Conservation (phyloP, 2,113 vertebrate species). For the Tinamus guttatus region DNA sequence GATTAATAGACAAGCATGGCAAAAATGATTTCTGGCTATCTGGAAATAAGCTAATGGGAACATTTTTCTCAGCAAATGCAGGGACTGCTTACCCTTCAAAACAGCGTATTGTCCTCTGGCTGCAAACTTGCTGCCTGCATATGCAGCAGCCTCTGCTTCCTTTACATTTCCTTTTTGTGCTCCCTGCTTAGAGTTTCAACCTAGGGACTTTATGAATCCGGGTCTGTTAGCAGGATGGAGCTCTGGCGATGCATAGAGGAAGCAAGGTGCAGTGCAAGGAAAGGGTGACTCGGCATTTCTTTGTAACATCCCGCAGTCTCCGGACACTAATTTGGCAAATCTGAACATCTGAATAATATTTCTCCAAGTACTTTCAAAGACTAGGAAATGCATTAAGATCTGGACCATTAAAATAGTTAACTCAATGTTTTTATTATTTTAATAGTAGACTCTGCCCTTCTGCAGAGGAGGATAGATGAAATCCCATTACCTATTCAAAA, state of each 20-base stretch:
- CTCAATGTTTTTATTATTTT: neutral
- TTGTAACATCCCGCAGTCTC: neutral
- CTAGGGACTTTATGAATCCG: neutral
- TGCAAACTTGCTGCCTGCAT: neutral
- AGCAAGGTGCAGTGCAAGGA: neutral
- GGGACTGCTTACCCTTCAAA: neutral
- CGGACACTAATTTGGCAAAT: slow-evolving; percentile 6
- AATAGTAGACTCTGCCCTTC: neutral
- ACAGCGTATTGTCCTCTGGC: neutral
- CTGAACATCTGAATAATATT: slow-evolving; percentile 1
- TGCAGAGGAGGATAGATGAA: neutral
- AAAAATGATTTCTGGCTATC: neutral
- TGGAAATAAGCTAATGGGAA: neutral
- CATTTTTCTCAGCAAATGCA: neutral
- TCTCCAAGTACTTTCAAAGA: neutral
- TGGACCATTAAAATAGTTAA: neutral
- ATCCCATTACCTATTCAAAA: neutral
- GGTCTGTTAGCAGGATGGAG: neutral
- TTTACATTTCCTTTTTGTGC: neutral
- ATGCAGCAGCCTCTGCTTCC: neutral
- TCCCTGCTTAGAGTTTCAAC: neutral
- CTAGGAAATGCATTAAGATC: neutral
- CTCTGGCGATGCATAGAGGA: neutral
- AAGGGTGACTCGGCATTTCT: neutral
- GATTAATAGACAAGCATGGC: neutral